A percentile compares a stretch with the other conserved stretches of the same genome.
Evolutionary conservation across 2,113 vertebrate species (phyloP).

Genomic region (Prionailurus viverrinus): DNA sequence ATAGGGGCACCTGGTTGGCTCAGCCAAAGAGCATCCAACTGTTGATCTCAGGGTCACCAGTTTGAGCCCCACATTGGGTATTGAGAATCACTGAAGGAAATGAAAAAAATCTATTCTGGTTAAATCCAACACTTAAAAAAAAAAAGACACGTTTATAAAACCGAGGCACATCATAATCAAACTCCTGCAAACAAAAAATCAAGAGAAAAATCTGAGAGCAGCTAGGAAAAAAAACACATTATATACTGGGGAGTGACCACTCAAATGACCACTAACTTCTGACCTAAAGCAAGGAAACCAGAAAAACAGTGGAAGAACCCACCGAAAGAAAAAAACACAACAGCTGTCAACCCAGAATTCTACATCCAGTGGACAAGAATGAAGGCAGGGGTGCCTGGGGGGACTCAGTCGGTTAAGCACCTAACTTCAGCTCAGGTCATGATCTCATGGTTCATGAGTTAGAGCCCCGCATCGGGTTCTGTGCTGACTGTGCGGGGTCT

Average conservation of each 20-base stretch:
- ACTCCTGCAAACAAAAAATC: not conserved
- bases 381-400: not conserved
- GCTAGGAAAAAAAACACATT: not conserved
- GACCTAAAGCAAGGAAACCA: not conserved
- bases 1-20: not conserved
- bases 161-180: not conserved
- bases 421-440: too few relatives aligned
- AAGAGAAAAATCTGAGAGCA: not conserved
- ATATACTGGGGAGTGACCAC: not conserved
- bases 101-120: not conserved
- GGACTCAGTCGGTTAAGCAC: too few relatives aligned
- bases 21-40: not conserved
- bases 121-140: not conserved
- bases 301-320: not conserved
- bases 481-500: too few relatives aligned
- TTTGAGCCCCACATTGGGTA: not conserved
- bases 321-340: too few relatives aligned
- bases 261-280: not conserved
- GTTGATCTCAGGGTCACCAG: not conserved
- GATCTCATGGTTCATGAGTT: too few relatives aligned
- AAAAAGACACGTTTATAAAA: not conserved
- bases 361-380: not conserved
- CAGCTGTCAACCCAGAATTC: not conserved
- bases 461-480: too few relatives aligned
- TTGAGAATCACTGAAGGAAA: not conserved